These are phyloP conservation scores for Peromyscus aztecus DNA, from an alignment of 2,797 vertebrate species.

Conservation along the genomic window DNA sequence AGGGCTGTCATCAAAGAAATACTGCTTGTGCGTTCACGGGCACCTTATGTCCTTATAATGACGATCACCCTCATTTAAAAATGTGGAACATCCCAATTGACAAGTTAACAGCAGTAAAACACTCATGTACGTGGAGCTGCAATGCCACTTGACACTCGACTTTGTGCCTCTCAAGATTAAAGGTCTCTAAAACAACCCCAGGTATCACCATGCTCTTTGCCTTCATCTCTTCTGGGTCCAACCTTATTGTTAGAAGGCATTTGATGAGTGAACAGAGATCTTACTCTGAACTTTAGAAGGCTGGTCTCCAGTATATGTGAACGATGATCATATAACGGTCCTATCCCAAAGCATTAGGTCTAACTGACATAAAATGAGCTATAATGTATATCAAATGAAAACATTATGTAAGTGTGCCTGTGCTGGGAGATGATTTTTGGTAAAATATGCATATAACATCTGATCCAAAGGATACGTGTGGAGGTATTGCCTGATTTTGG, in stretches of 20 bases:
- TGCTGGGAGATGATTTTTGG: conserved; percentile 6
- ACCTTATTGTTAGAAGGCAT: neutral
- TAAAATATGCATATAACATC: neutral
- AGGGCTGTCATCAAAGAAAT: conserved; percentile 64
- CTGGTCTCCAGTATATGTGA: neutral
- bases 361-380: conserved; percentile 23
- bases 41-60: conserved; percentile 54
- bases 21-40: conserved; percentile 50
- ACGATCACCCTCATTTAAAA: conserved; percentile 44
- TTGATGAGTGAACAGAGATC: neutral
- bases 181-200: neutral
- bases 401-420: neutral
- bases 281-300: conserved; percentile 40
- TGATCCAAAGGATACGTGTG: neutral
- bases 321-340: neutral
- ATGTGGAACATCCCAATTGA: conserved; percentile 68
- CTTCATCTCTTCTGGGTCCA: neutral
- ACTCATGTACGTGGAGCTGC: neutral
- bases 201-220: neutral
- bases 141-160: fast-evolving
- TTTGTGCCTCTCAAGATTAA: neutral
- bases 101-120: neutral
- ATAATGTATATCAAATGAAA: conserved; percentile 29
- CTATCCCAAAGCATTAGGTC: neutral
- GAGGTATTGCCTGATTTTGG: conserved; percentile 3